Conservation (phyloP, 2,888 invertebrate genomes). For the Tenthredo amoena region DNA sequence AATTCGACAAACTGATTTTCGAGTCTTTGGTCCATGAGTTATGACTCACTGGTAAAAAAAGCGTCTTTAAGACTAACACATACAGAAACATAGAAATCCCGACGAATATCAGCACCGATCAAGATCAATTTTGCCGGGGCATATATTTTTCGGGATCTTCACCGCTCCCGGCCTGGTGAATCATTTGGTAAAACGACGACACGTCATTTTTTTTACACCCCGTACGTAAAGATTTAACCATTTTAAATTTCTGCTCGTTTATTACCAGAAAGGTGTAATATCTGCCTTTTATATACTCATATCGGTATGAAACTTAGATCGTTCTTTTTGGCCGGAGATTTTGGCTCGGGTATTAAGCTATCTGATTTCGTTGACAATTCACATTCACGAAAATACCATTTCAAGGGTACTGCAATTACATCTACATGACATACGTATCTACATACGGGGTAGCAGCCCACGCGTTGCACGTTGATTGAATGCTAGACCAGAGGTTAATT, state of each 20-base stretch:
- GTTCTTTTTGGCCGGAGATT: background rate
- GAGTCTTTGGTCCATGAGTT: too few species aligned
- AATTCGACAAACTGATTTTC: too few species aligned
- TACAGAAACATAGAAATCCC: too few species aligned
- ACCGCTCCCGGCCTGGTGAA: too few species aligned
- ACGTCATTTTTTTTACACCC: too few species aligned
- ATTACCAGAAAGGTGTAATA: background rate
- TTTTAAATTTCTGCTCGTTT: background rate
- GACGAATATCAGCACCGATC: too few species aligned
- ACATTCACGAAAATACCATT: conserved; percentile 17
- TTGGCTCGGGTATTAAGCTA: conserved; percentile 6
- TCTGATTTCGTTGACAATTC: conserved; percentile 6
- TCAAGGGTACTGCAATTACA: conserved; percentile 26
- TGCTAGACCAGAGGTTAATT: conserved; percentile 43
- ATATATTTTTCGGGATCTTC: too few species aligned
- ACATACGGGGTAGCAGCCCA: conserved; percentile 29
- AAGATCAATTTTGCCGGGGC: too few species aligned
- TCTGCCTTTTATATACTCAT: background rate
- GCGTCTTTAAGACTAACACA: too few species aligned
- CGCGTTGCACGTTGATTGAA: conserved; percentile 45
- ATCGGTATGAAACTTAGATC: background rate
- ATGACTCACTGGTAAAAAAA: too few species aligned
- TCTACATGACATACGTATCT: background rate
- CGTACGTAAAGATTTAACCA: background rate
- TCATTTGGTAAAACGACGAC: too few species aligned